Base-by-base conservation (phyloP, 2,797 vertebrate genomes). In the Myripristis murdjan region DNA sequence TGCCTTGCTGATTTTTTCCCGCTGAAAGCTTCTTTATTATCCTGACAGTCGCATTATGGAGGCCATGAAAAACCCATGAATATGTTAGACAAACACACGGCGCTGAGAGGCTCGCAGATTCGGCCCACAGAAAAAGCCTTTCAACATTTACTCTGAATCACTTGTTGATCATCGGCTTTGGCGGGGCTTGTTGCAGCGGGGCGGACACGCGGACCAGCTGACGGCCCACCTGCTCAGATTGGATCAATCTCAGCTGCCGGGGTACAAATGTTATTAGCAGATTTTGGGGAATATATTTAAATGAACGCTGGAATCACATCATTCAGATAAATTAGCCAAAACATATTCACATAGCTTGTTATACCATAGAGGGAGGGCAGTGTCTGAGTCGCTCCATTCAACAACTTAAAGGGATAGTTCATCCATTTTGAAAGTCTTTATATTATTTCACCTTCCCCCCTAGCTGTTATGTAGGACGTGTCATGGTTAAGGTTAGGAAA, bases 31-130 rank as follows among this genome's bases (percentile, higher is more conserved):
- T 70, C 48, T 91, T 87, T 83, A 72, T 82, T 78, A 86, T 81
- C 37, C 70, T 68, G 77, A 77, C 76, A 82, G 76, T 62, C 63
- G 87, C 90, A 93, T 92, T 89, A 89, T 74, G 23, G 67, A 75
- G 53, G 55, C 43, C 57, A 73, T 64, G 48, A 73, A 73, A 74
- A 73, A 39, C 70, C 75, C 62, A 73, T 85, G 64, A 89, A 87
- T 87, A 79, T 61, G 46, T 77, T 67, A 54, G 70, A 69, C 20
- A 64, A 75, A 84, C 22, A 58, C 22, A 61, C n/a, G 67, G 76
- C 68, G 53, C 63, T 60, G 35, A 63, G 18, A 33, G 47, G 66
- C 12, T 24, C 63, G 55, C 43, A 52, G 43, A 75, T 55, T 64
- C 35, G 0, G 8, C 57, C 14, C 16, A 56, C 6, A 22, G 10